Base-by-base conservation (phyloP, 2,113 vertebrate species). In the Chauna torquata region DNA sequence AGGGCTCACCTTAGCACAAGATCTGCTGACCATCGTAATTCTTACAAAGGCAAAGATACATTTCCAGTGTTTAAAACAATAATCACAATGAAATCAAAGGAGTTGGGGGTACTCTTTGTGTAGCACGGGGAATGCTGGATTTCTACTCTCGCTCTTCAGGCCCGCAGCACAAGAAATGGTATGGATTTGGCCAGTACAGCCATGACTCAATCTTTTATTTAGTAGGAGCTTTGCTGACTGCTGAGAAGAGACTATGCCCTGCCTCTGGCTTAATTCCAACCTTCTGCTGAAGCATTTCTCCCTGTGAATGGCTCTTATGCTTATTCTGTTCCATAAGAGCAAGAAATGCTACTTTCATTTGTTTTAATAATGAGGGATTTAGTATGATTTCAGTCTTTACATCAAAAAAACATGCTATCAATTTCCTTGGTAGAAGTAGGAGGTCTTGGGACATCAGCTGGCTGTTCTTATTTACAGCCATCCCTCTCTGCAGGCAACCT, bases 201-300 rank as follows among this genome's bases (percentile, higher is more conserved):
- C 45, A 6, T 64, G 84, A 76, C 55, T 91, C 74, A 54, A 84
- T 62, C 59, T 84, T 91, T 40, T 80, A 34, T 86, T 91, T 69
- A 66, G 72, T 65, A 49, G 70, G 81, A 74, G 68, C 64, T 84
- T 54, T 91, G 77, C 25, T 62, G 72, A 23, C 44, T 81, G 69
- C 88, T 96, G 74, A 40, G 89, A 70, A 71, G 76, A 88, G 86
- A 42, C 40, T 49, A 0, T 91, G 68, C 28, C 69, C 65, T 94
- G 55, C 72, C 36, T 74, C 81, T 89, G 91, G 81, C 69, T 75
- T n/a, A 52, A 3, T n/a, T 66, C 81, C 90, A 91, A 2, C 64
- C 64, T 91, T 91, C 86, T 94, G 79, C 88, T 90, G 71, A 88
- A 61, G 30, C 49, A 10, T 83, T 93, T 80, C 66, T 69, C 58